phyloP scores from a whole-genome alignment of 1,140 invertebrate genomes.

The Diabrotica undecimpunctata region DNA sequence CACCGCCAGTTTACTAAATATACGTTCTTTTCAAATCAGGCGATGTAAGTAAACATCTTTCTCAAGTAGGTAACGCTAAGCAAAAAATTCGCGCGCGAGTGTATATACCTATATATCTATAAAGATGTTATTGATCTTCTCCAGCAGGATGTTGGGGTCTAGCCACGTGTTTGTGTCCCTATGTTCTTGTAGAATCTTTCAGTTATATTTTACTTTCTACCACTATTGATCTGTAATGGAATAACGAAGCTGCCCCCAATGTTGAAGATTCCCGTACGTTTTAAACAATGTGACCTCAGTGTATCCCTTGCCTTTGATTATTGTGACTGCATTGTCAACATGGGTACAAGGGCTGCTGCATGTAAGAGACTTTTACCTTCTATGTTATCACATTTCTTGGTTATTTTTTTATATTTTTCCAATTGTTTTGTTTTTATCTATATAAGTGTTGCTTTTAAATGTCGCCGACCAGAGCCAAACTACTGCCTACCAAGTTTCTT shows the following conservation, averaged over 20 bases:
- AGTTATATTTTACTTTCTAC: conserved; percentile 45
- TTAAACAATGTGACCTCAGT: conserved; percentile 51
- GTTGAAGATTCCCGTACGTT: conserved; percentile 51
- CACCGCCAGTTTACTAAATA: conserved; percentile 33
- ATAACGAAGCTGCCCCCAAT: conserved; percentile 47
- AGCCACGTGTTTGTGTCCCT: conserved; percentile 42
- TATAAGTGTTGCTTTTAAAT: conserved; percentile 9
- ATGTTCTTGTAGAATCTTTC: conserved; percentile 45
- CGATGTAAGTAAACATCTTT: conserved; percentile 43
- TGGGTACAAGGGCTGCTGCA: conserved; percentile 69
- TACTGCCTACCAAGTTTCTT: too few species aligned
- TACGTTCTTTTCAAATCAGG: conserved; percentile 41
- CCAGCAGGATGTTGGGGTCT: conserved; percentile 32
- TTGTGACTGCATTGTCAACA: conserved; percentile 57
- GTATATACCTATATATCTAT: conserved; percentile 20
- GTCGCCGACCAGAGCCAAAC: neutral
- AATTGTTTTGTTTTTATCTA: conserved; percentile 9
- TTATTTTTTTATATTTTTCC: conserved; percentile 21
- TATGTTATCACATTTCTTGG: conserved; percentile 26
- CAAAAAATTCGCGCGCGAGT: conserved; percentile 34
- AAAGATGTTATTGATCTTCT: conserved; percentile 40
- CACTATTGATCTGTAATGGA: conserved; percentile 47
- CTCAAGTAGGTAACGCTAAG: conserved; percentile 29
- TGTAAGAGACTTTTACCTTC: conserved; percentile 56
- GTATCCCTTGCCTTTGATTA: conserved; percentile 50